Evolutionary conservation across 2,888 invertebrate species (phyloP), one percentile per base, ranked within the genome.

Genomic region (Chymomyza procnemis): DNA sequence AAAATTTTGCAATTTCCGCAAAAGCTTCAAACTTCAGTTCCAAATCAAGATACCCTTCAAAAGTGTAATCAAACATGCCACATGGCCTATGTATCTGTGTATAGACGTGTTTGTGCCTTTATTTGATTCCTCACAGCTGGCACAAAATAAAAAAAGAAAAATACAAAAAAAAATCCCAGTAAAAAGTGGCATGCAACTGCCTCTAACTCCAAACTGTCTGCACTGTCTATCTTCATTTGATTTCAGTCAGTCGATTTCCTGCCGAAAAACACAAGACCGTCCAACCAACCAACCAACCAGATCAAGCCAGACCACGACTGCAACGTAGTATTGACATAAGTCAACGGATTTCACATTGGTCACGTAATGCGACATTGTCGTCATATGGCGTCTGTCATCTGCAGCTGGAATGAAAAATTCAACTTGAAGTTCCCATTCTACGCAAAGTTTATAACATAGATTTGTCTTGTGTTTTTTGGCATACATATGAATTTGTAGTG

Each of bases 331-430:
- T 88, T 81, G 85, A 85, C 82, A 74, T 84, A 84, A 84, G 83
- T 88, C 83, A 88, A 81, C 82, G 88, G 83, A 84, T 84, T 84
- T 87, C 66, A 67, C 78, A 81, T 88, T 88, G 88, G 87, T 85
- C 83, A 84, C 83, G 83, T 84, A 87, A 67, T 64, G 34, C 19
- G 47, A 50, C 61, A 58, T 12, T 48, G 56, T 62, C 64, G 66
- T 75, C 71, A 73, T 70, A 73, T 73, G 73, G 14, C 50, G 19
- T 18, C 16, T 18, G 50, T n/a, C 16, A 19, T 50, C 50, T 50
- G 19, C 16, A 50, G 18, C 14, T 19, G 19, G 19, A 50, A 50
- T 19, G n/a, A 55, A n/a, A 26, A 55, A n/a, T 26, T 55, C 4
- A 14, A 21, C 14, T 21, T 6, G 0, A 8, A 55, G 57, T 8